These are phyloP conservation scores for Otolemur crassicaudatus DNA, from an alignment of 2,797 vertebrate genomes.

Conservation along the genomic window DNA sequence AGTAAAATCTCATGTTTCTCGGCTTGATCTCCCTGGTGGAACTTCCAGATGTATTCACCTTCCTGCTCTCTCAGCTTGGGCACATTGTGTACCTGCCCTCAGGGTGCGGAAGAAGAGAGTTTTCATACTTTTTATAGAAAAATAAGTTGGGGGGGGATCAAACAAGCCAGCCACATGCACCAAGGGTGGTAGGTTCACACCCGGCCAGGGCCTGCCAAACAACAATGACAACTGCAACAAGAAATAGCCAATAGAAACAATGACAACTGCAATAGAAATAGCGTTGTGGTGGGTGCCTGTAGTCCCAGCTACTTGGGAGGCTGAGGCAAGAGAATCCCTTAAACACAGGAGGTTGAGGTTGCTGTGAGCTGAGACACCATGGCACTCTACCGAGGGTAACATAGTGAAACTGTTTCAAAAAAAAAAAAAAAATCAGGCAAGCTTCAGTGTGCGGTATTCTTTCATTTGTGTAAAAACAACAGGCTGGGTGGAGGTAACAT, in stretches of 20 bases:
- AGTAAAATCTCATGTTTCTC: not conserved
- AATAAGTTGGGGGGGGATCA: not conserved
- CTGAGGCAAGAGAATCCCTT: too few relatives aligned
- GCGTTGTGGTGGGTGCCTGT: too few relatives aligned
- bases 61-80: not conserved
- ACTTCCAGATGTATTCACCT: not conserved
- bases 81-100: not conserved
- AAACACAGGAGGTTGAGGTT: too few relatives aligned
- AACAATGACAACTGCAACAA: too few relatives aligned
- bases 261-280: too few relatives aligned
- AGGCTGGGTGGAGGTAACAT: not conserved
- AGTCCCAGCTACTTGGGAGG: too few relatives aligned
- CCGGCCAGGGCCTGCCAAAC: too few relatives aligned
- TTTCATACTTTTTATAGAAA: not conserved
- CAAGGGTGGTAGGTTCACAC: too few relatives aligned
- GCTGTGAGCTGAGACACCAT: too few relatives aligned
- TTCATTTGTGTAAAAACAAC: not conserved
- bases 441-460: not conserved
- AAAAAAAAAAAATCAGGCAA: not conserved
- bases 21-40: not conserved
- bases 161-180: not conserved
- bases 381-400: too few relatives aligned
- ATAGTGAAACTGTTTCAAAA: too few relatives aligned
- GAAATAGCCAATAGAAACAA: too few relatives aligned
- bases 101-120: constrained; percentile 1